A percentile compares a stretch with the other conserved stretches of the same genome.
Evolutionary conservation across 2,888 invertebrate species (phyloP).

Genomic region (Amblyteles armatorius): DNA sequence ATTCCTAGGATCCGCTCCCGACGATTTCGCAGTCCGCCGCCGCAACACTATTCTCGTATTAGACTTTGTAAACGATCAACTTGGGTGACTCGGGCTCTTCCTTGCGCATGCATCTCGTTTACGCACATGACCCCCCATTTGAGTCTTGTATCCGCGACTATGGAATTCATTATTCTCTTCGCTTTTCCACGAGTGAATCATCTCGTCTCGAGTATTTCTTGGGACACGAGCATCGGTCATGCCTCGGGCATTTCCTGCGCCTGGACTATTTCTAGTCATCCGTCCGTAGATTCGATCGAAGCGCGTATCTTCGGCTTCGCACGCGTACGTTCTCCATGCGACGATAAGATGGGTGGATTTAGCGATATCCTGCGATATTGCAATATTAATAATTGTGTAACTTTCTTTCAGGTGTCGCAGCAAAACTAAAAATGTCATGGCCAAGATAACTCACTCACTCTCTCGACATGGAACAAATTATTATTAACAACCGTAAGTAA

Average conservation of each 20-base stretch:
- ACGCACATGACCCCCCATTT: not conserved
- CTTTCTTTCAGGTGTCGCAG: conserved; percentile 62
- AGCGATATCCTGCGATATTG: not conserved
- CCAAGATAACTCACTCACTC: conserved; percentile 59
- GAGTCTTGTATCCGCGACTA: conserved; percentile 39
- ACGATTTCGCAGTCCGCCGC: conserved; percentile 58
- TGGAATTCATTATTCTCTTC: conserved; percentile 43
- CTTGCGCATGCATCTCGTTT: conserved; percentile 1
- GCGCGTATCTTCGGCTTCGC: not conserved
- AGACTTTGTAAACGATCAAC: conserved; percentile 44
- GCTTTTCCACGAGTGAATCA: conserved; percentile 57
- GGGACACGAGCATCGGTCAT: conserved; percentile 42
- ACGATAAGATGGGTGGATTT: not conserved
- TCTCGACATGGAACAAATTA: conserved; percentile 70
- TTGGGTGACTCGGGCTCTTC: conserved; percentile 9
- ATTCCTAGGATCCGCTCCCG: conserved; percentile 67
- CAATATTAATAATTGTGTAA: conserved; percentile 36
- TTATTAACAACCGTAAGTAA: conserved; percentile 68
- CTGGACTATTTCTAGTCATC: conserved; percentile 60
- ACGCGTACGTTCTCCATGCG: not conserved
- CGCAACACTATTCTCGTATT: conserved; percentile 65
- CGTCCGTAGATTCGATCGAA: not conserved
- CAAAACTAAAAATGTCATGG: conserved; percentile 59
- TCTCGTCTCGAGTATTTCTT: conserved; percentile 46
- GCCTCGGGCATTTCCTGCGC: conserved; percentile 60